A percentile compares a stretch with the other conserved stretches of the same genome.
Conservation (phyloP, 2,888 invertebrate genomes). For the Marasmarcha lunaedactyla region DNA sequence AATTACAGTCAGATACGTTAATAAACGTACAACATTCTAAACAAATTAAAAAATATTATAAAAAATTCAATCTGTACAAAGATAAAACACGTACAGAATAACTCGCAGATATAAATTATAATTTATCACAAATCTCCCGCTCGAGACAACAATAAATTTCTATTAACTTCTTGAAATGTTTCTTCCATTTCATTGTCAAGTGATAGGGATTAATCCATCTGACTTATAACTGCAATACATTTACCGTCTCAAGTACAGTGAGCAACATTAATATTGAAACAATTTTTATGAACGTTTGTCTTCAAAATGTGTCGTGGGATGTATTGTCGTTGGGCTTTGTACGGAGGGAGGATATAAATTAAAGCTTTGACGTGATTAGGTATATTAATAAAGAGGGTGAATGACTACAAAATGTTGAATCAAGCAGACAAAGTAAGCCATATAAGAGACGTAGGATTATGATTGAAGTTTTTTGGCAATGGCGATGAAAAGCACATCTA, state of each 20-base stretch:
- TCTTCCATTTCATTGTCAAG: conserved; percentile 64
- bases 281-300: no score
- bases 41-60: no score
- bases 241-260: conserved; percentile 38
- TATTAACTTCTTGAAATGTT: conserved; percentile 63
- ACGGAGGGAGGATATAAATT: conserved; percentile 50
- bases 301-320: no score
- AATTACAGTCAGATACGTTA: no score
- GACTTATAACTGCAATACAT: conserved; percentile 70
- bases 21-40: no score
- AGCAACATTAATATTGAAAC: no score
- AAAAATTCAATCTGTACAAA: no score
- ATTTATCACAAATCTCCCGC: conserved; percentile 34
- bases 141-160: conserved; percentile 52
- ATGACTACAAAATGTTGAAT: conserved; percentile 45
- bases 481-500: not conserved
- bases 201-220: conserved; percentile 67
- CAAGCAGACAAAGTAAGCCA: conserved; percentile 45
- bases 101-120: no score
- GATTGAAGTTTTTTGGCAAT: conserved; percentile 2
- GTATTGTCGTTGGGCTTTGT: conserved; percentile 10
- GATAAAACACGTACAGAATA: no score
- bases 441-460: conserved; percentile 38
- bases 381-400: conserved; percentile 51
- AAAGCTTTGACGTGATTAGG: conserved; percentile 58